A percentile compares a stretch with the other conserved stretches of the same genome.
Evolutionary conservation across 2,797 vertebrate species (phyloP).

Genomic region (Chaetophractus vellerosus): DNA sequence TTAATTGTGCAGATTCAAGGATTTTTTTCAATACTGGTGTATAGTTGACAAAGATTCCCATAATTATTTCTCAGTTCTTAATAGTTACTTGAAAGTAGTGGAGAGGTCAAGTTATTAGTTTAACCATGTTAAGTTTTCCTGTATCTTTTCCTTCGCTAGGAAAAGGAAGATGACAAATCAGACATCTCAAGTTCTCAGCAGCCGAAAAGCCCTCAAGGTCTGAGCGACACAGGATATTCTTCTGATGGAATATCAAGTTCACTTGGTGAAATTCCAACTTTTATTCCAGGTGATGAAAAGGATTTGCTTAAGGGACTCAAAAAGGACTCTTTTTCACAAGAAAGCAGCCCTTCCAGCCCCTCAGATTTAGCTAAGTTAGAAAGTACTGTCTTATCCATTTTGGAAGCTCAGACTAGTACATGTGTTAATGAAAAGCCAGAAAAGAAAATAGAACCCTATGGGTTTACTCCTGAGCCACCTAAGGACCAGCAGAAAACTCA

Average conservation of each 20-base stretch:
- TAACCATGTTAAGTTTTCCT: constrained; percentile 68
- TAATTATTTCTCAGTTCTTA: background rate
- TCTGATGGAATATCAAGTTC: constrained; percentile 93
- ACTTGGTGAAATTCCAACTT: constrained; percentile 93
- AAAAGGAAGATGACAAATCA: constrained; percentile 93
- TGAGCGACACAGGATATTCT: constrained; percentile 93
- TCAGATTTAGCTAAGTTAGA: constrained; percentile 96
- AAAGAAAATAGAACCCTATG: constrained; percentile 87
- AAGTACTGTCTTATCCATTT: constrained; percentile 94
- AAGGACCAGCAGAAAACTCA: constrained; percentile 91
- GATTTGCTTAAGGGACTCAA: constrained; percentile 91
- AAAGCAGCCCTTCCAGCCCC: constrained; percentile 93
- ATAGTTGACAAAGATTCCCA: background rate
- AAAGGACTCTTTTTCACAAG: constrained; percentile 91
- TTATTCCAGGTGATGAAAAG: constrained; percentile 92
- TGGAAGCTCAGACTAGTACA: constrained; percentile 93
- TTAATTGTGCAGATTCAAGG: background rate
- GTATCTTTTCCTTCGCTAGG: constrained; percentile 90
- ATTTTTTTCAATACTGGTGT: background rate
- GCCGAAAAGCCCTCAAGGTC: constrained; percentile 93
- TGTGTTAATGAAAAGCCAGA: constrained; percentile 88
- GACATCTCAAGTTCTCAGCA: constrained; percentile 92
- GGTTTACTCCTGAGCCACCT: constrained; percentile 86
- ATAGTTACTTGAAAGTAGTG: constrained; percentile 1
- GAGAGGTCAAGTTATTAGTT: constrained; percentile 50